Evolutionary conservation across 1,140 invertebrate genomes (phyloP), one percentile per base, ranked within the genome.

Genomic region (Halesus radiatus): DNA sequence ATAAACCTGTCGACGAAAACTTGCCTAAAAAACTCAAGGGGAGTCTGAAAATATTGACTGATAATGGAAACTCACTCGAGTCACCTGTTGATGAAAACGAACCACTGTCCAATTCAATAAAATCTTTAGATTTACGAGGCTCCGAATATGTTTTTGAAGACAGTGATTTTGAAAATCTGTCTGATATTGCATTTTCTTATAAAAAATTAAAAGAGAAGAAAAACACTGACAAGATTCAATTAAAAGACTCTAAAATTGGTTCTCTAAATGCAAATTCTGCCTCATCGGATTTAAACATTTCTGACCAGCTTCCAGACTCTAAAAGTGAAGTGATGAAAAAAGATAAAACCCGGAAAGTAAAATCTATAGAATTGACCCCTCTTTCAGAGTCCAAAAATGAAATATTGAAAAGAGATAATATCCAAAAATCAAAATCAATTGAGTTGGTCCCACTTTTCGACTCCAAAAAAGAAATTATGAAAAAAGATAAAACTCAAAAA

Each of bases 101-200:
- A 56, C 54, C n/a, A 56, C n/a, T 56, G 10, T 22, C n/a, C n/a
- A 56, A 56, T 56, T 18, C 20, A 22, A 22, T 20, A 5, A 56
- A 56, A 64, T 64, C 60, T 29, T 29, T 3, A 23, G 23, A 64
- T 23, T 16, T 37, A 5, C n/a, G 22, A 68, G 64, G 23, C n/a
- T 68, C 32, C 13, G 8, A 68, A 37, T 32, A 68, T 50, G 64
- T 68, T 68, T 68, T 68, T 68, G 64, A 68, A 16, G 64, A 68
- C n/a, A 68, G 29, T 20, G 64, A 68, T 37, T 68, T 45, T 16
- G 32, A 68, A 10, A 68, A 32, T 50, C 15, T 45, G 50, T 68
- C 32, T 37, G 32, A 68, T 1, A 37, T 45, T 68, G 15, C 32
- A 45, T 18, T n/a, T 45, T 68, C 64, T 18, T 37, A 68, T 68